Percentiles rank a stretch among this genome's conserved stretches.
Evolutionary conservation across 2,113 vertebrate species (phyloP).

Genomic region (Ictidomys tridecemlineatus): DNA sequence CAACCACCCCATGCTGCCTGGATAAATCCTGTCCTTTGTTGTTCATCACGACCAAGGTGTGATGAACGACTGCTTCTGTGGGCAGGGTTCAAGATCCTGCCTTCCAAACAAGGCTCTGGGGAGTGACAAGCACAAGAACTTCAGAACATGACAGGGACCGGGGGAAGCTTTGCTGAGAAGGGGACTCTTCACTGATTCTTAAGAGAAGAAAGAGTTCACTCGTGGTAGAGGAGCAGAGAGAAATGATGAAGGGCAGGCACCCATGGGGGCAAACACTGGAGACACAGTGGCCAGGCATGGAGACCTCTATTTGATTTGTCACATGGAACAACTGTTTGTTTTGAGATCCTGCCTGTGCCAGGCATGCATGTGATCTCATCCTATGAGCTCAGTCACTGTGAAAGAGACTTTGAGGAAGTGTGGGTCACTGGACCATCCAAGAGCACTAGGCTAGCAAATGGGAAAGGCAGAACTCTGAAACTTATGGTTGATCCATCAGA

Average conservation of each 20-base stretch:
- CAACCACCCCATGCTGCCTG: neutral
- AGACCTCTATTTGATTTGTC: neutral
- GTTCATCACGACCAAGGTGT: neutral
- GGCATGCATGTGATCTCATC: neutral
- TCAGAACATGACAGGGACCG: neutral
- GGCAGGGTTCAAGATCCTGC: neutral
- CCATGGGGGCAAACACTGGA: neutral
- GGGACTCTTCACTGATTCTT: neutral
- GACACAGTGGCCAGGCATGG: neutral
- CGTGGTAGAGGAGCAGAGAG: neutral
- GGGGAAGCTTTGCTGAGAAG: neutral
- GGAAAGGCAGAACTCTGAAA: neutral
- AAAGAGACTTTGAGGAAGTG: neutral
- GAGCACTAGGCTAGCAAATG: neutral
- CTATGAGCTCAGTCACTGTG: neutral
- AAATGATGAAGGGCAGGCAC: neutral
- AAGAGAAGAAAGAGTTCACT: neutral
- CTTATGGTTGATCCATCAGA: neutral
- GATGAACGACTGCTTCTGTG: neutral
- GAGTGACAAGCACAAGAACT: neutral
- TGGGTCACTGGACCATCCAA: neutral
- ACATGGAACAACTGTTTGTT: neutral
- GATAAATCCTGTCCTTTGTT: neutral
- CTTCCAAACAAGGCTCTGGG: neutral
- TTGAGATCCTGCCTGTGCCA: neutral